Evolutionary conservation across 2,113 vertebrate species (phyloP).

Genomic region (Ammodramus savannarum): DNA sequence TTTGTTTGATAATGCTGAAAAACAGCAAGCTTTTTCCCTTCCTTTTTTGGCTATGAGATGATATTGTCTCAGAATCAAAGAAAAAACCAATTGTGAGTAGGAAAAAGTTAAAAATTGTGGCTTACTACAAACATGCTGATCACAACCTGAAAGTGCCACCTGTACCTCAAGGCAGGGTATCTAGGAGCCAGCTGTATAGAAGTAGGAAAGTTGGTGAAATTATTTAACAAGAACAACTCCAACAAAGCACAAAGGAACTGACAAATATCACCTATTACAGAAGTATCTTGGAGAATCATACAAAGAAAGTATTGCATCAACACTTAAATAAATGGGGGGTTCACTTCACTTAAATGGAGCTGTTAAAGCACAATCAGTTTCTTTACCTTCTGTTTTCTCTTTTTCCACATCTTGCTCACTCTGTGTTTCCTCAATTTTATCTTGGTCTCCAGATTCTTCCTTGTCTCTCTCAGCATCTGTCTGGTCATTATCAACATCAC

Average conservation of each 20-base stretch:
- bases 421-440: slow-evolving; percentile 47
- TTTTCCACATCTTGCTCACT: slow-evolving; percentile 68
- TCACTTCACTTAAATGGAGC: background rate
- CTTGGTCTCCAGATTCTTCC: slow-evolving; percentile 60
- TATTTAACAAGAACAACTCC: background rate
- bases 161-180: background rate
- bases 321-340: background rate
- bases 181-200: background rate
- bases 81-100: background rate
- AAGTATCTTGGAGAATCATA: background rate
- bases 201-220: background rate
- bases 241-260: background rate
- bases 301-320: background rate
- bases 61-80: background rate
- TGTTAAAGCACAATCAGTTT: background rate
- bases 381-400: slow-evolving; percentile 76
- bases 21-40: background rate
- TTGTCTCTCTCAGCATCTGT: slow-evolving; percentile 63
- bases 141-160: background rate
- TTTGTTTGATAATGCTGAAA: background rate
- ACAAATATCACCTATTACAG: background rate
- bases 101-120: background rate
- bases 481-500: slow-evolving; percentile 71
- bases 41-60: background rate
- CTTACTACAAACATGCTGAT: background rate